These are phyloP conservation scores for Antheraea assamensis DNA, from an alignment of 2,888 invertebrate species.

Conservation along the genomic window DNA sequence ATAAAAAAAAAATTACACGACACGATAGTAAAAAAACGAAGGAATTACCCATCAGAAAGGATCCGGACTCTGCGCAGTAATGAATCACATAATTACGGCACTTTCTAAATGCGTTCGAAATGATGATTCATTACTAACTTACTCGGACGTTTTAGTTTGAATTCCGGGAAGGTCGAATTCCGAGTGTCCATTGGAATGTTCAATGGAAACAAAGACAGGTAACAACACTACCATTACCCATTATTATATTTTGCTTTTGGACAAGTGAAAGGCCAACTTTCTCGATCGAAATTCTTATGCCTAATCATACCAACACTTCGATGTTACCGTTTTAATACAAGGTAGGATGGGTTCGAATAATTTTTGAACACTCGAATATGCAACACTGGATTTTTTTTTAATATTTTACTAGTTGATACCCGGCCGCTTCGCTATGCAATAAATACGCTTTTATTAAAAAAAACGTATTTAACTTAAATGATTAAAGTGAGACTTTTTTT, in stretches of 20 bases:
- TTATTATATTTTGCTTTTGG: neutral
- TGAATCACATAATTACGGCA: constrained; percentile 8
- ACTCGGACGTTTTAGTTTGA: neutral
- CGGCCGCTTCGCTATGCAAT: too few relatives aligned
- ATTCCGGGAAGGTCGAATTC: constrained; percentile 4
- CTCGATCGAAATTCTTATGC: neutral
- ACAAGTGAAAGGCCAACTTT: neutral
- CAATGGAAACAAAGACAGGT: neutral
- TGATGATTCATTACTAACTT: neutral
- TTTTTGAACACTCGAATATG: neutral
- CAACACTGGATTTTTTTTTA: neutral
- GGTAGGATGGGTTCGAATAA: neutral
- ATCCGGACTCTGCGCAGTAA: neutral
- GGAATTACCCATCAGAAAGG: neutral
- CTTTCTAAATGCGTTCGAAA: constrained; percentile 7
- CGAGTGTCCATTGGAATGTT: neutral
- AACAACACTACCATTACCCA: neutral
- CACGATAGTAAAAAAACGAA: neutral
- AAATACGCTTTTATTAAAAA: too few relatives aligned
- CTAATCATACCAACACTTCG: neutral
- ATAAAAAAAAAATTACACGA: neutral
- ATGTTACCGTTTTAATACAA: neutral
- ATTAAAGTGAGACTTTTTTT: too few relatives aligned
- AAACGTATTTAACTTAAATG: too few relatives aligned
- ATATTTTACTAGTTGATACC: too few relatives aligned